Base-by-base conservation (phyloP, 2,113 vertebrate species). In the Salvator merianae region DNA sequence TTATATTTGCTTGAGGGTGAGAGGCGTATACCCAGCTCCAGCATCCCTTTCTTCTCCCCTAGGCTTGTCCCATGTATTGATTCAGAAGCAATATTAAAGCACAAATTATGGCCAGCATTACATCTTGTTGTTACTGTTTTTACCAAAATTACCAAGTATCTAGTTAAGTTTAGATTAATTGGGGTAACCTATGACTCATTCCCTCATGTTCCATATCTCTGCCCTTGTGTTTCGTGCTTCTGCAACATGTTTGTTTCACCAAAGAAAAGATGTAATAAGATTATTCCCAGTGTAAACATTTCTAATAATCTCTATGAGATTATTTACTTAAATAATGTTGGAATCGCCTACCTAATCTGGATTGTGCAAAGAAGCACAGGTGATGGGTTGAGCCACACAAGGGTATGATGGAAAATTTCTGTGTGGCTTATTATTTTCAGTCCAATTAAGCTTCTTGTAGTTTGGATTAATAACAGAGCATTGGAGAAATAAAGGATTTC, bases 1-100 rank as follows among this genome's bases (percentile, higher is more conserved):
- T 87, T 26, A 50, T 50, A 55, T 26, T 82, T 84, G 84, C 34
- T 84, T 63, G 30, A 43, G 26, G n/a, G 74, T 40, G 79, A 50
- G 73, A 74, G 70, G 22, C 8, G 43, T 50, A 34, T 50, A 63
- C 28, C 62, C 86, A 63, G 73, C 84, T 74, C 69, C 20, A 83
- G 79, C n/a, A 84, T 20, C 78, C 62, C 2, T 71, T 75, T 1
- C 4, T 77, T 86, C 76, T 65, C 24, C 1, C 38, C 6, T 0
- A 53, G 73, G 28, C 72, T 28, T 18, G 40, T 4, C 68, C 0
- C 13, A 87, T 59, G 22, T 69, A 59, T 43, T 30, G 84, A 55
- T 34, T 20, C 2, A 26, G 76, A 40, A 24, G 22, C 50, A 4
- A 34, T 38, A 50, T 0, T 0, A 26, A 30, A 53, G 47, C 50